Percentiles rank a stretch among this genome's conserved stretches.
Conservation (phyloP, 2,797 vertebrate genomes). For the Peromyscus nudipes region DNA sequence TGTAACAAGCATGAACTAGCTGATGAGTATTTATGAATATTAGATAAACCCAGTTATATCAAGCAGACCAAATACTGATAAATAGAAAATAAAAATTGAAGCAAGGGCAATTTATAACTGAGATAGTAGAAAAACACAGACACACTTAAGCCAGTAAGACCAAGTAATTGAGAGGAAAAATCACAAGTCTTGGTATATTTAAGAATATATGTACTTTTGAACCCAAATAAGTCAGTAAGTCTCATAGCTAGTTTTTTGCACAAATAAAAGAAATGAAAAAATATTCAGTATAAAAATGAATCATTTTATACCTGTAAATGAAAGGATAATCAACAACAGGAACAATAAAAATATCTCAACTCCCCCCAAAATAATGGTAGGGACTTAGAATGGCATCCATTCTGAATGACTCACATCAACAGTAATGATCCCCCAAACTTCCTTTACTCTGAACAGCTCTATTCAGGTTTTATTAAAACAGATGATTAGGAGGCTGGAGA, state of each 20-base stretch:
- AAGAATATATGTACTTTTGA: not conserved
- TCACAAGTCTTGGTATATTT: not conserved
- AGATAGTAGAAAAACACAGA: slow-evolving; percentile 15
- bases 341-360: not conserved
- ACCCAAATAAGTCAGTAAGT: not conserved
- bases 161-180: not conserved
- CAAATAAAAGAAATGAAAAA: not conserved
- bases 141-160: slow-evolving; percentile 4
- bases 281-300: not conserved
- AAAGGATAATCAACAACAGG: not conserved
- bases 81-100: slow-evolving; percentile 23
- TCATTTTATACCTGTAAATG: not conserved
- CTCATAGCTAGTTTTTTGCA: not conserved
- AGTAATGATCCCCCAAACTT: not conserved
- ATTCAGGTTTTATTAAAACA: slow-evolving; percentile 37
- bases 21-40: slow-evolving; percentile 25
- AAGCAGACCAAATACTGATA: slow-evolving; percentile 6
- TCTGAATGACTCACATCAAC: slow-evolving; percentile 20
- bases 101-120: not conserved
- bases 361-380: not conserved
- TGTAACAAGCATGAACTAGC: slow-evolving; percentile 24
- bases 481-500: not conserved
- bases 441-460: not conserved
- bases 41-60: slow-evolving; percentile 6
- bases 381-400: not conserved